These are phyloP conservation scores for Daphoenositta chrysoptera DNA, from an alignment of 2,113 vertebrate species.

Conservation along the genomic window DNA sequence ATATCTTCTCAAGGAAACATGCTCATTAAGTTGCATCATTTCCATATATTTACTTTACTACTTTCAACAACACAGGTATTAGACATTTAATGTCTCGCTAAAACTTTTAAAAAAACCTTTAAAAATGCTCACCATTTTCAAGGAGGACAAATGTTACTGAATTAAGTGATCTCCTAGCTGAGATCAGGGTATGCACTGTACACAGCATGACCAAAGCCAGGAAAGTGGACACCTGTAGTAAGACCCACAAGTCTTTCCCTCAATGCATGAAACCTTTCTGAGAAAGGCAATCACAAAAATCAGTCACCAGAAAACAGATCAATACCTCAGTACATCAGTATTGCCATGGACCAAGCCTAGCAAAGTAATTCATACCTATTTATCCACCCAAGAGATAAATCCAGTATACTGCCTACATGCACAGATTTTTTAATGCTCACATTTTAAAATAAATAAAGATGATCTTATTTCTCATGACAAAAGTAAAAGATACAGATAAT, in stretches of 20 bases:
- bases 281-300: background rate
- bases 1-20: background rate
- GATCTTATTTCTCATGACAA: background rate
- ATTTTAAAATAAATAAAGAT: background rate
- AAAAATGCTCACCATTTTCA: background rate
- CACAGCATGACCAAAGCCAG: accelerated
- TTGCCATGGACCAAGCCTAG: background rate
- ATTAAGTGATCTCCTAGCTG: background rate
- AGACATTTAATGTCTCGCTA: background rate
- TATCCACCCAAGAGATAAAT: background rate
- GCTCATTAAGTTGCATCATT: background rate
- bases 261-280: background rate
- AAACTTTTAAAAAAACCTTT: background rate
- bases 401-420: background rate
- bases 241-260: background rate
- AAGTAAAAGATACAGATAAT: background rate
- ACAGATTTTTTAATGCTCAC: background rate
- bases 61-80: background rate
- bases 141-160: background rate
- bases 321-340: background rate
- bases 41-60: background rate
- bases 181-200: background rate
- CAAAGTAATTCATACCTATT: background rate
- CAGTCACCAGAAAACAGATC: background rate
- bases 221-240: background rate